Evolutionary conservation across 2,113 vertebrate species (phyloP).

Genomic region (Hypanus sabinus): DNA sequence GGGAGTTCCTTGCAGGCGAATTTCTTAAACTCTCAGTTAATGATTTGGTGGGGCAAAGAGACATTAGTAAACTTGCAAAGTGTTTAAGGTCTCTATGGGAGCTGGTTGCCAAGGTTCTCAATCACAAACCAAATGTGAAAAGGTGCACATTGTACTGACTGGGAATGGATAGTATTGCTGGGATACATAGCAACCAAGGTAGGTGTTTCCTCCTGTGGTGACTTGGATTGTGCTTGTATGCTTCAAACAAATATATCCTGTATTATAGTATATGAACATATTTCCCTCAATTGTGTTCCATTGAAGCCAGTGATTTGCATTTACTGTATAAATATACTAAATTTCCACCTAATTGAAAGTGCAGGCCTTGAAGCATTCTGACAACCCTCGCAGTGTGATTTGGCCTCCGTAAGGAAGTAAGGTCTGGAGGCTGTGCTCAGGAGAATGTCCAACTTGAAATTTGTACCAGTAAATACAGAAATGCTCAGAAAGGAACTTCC

Average conservation of each 20-base stretch:
- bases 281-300: too few species aligned
- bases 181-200: neutral
- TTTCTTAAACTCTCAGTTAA: neutral
- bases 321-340: too few species aligned
- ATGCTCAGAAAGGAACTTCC: too few species aligned
- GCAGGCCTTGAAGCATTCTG: neutral
- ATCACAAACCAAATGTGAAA: neutral
- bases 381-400: neutral
- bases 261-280: too few species aligned
- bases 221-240: neutral
- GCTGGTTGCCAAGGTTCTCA: neutral
- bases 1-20: neutral
- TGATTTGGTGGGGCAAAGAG: neutral
- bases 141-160: neutral
- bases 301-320: too few species aligned
- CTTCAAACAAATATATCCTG: too few species aligned
- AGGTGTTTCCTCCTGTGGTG: neutral
- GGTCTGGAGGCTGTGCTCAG: neutral
- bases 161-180: neutral
- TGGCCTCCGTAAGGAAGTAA: neutral
- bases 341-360: neutral
- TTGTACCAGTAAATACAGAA: too few species aligned
- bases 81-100: neutral
- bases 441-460: neutral
- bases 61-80: neutral